Percentiles rank a stretch among this genome's conserved stretches.
These are phyloP conservation scores for Acanthoscelides obtectus DNA, from an alignment of 2,888 invertebrate genomes.

Conservation along the genomic window DNA sequence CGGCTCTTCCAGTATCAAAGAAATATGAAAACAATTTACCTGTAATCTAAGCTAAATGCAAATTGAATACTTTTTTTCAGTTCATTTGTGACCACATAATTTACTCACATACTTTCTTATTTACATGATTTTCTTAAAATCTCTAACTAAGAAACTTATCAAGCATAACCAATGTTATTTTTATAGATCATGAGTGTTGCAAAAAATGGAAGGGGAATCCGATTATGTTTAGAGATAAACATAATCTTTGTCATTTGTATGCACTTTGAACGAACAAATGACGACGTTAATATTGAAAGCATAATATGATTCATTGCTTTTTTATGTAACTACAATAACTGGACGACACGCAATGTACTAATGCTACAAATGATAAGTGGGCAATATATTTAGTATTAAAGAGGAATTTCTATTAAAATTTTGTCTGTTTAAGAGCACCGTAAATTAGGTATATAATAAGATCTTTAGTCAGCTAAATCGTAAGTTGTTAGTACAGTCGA, in stretches of 20 bases:
- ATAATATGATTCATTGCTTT: neutral
- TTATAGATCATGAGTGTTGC: too few species aligned
- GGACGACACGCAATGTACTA: neutral
- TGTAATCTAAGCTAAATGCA: too few species aligned
- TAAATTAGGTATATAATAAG: too few species aligned
- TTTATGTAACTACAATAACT: neutral
- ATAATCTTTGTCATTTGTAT: neutral
- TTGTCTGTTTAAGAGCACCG: too few species aligned
- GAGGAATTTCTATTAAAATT: too few species aligned
- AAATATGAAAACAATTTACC: too few species aligned
- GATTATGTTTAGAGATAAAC: neutral
- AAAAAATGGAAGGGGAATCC: neutral
- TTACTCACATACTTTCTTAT: neutral
- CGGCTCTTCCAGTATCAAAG: too few species aligned
- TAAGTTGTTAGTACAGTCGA: too few species aligned
- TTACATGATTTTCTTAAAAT: neutral
- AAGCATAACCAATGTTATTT: neutral
- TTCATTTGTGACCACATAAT: too few species aligned
- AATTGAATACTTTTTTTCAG: too few species aligned
- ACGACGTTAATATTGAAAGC: neutral
- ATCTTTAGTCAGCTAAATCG: too few species aligned
- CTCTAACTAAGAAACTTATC: neutral
- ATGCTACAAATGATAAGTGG: neutral
- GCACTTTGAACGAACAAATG: neutral
- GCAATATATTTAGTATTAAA: too few species aligned